Evolutionary conservation across 2,113 vertebrate genomes (phyloP).

Genomic region (Tretioscincus oriximinensis): DNA sequence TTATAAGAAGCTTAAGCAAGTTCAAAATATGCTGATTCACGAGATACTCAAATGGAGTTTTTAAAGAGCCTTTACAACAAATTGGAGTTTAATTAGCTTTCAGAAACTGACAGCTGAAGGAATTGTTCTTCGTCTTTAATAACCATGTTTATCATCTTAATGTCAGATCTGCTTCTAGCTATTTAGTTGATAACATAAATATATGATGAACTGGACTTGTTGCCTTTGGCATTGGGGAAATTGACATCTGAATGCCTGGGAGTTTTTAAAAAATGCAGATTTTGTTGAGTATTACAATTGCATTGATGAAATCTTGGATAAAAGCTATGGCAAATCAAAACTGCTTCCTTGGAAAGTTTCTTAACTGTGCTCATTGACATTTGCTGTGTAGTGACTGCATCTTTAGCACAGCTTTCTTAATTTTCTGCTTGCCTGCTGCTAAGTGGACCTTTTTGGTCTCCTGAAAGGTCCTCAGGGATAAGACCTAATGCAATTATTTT

Average conservation of each 20-base stretch:
- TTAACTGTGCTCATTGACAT: background rate
- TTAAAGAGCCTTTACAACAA: slow-evolving; percentile 40
- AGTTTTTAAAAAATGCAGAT: background rate
- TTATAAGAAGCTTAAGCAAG: slow-evolving; percentile 1
- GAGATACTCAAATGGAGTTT: slow-evolving; percentile 20
- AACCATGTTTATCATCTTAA: slow-evolving; percentile 42
- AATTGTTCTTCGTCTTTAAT: slow-evolving; percentile 45
- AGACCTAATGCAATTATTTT: background rate
- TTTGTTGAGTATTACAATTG: background rate
- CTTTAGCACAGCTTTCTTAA: background rate
- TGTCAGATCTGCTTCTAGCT: slow-evolving; percentile 50
- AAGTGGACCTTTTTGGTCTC: background rate
- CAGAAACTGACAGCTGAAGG: slow-evolving; percentile 41
- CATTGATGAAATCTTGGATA: background rate
- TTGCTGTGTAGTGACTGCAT: background rate
- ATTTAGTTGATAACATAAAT: slow-evolving; percentile 45
- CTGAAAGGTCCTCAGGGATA: background rate
- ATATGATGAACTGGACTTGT: slow-evolving; percentile 27
- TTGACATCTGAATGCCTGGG: background rate
- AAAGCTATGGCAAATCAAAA: too few relatives aligned
- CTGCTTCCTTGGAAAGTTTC: too few relatives aligned
- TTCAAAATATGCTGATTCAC: slow-evolving; percentile 26
- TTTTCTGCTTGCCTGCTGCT: background rate
- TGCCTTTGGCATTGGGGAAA: slow-evolving; percentile 47
- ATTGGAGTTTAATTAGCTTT: slow-evolving; percentile 52